Conservation (phyloP, 2,888 invertebrate species). For the Dynastes maya region DNA sequence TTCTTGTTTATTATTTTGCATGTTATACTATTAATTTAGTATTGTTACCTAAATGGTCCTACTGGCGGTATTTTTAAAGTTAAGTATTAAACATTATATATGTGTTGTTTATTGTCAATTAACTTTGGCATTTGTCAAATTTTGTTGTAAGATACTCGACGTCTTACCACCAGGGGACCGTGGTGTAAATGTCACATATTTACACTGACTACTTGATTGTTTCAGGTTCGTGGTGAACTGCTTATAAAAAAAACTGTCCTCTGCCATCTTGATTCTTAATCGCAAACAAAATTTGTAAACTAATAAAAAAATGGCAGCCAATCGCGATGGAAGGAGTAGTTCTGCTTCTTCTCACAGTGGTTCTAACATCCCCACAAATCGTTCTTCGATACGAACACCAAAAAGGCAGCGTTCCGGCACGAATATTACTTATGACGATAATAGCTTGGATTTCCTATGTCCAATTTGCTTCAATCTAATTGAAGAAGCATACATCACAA, state of each 20-base stretch:
- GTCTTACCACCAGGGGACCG: slow-evolving; percentile 45
- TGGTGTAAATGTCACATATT: slow-evolving; percentile 12
- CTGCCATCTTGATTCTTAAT: neutral
- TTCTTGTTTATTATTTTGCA: too few species aligned
- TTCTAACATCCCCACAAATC: slow-evolving; percentile 66
- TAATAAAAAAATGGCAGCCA: slow-evolving; percentile 64
- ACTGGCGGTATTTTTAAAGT: too few species aligned
- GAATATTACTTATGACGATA: slow-evolving; percentile 74
- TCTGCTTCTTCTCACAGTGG: slow-evolving; percentile 69
- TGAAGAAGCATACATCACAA: slow-evolving; percentile 91
- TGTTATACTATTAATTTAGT: too few species aligned
- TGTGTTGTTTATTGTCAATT: too few species aligned
- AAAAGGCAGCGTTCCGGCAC: slow-evolving; percentile 72
- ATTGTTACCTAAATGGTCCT: too few species aligned
- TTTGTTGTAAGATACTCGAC: neutral
- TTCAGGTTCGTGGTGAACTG: slow-evolving; percentile 72
- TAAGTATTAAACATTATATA: too few species aligned
- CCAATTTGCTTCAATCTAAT: slow-evolving; percentile 86
- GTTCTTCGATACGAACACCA: slow-evolving; percentile 70
- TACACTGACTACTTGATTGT: slow-evolving; percentile 66
- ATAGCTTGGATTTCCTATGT: slow-evolving; percentile 60
- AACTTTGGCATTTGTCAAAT: neutral
- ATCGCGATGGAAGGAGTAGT: slow-evolving; percentile 70
- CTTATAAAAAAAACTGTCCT: slow-evolving; percentile 47
- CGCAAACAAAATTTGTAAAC: neutral